phyloP scores from a whole-genome alignment of 2,113 vertebrate species.

The Anser cygnoides region DNA sequence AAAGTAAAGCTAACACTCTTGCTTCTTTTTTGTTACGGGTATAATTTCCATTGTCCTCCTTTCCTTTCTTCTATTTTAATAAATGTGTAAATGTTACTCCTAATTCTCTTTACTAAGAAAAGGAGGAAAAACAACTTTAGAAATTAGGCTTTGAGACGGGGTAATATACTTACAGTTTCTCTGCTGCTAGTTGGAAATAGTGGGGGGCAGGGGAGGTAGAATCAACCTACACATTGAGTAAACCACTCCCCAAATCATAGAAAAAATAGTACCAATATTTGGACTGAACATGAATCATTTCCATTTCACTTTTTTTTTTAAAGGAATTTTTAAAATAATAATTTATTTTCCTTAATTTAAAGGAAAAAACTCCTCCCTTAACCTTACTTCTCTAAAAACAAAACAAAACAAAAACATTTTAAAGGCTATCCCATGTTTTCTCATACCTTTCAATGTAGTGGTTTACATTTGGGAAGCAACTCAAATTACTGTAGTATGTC shows the following conservation, averaged over 20 bases:
- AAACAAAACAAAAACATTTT: neutral
- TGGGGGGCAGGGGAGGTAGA: neutral
- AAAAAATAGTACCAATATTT: neutral
- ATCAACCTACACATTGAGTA: neutral
- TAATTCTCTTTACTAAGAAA: neutral
- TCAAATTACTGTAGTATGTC: neutral
- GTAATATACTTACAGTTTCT: neutral
- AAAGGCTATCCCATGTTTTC: neutral
- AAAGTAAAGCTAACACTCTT: neutral
- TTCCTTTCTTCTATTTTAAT: neutral
- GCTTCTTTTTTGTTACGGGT: neutral
- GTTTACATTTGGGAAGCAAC: neutral
- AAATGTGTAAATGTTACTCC: neutral
- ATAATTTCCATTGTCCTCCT: neutral
- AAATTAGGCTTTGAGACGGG: neutral
- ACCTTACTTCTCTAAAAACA: neutral
- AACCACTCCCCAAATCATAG: neutral
- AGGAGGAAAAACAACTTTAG: neutral
- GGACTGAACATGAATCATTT: neutral
- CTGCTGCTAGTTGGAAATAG: neutral
- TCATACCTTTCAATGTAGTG: neutral
- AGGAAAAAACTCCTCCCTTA: neutral
- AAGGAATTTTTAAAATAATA: neutral
- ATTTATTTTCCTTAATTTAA: neutral
- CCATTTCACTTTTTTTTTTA: neutral